Conservation (phyloP, 2,888 invertebrate genomes). For the Eurois occulta region DNA sequence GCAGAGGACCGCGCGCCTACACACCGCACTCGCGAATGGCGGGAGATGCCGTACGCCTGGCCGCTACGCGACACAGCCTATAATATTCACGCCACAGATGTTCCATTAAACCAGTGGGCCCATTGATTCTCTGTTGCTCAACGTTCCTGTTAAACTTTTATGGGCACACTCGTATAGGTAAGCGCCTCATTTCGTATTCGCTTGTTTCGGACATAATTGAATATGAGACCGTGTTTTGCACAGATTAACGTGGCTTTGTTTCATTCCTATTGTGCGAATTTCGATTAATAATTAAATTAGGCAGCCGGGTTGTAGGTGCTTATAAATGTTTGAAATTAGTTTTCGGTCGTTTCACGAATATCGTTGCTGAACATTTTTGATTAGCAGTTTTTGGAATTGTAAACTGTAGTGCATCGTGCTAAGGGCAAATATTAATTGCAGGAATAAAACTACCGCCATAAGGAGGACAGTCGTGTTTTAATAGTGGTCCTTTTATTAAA, state of each 20-base stretch:
- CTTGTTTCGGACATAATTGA: slow-evolving; percentile 76
- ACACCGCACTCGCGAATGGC: slow-evolving; percentile 79
- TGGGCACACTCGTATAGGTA: slow-evolving; percentile 54
- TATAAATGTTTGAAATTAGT: slow-evolving; percentile 71
- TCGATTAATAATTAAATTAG: slow-evolving; percentile 75
- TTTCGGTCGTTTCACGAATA: slow-evolving; percentile 62
- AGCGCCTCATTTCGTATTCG: slow-evolving; percentile 72
- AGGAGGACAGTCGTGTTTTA: slow-evolving; percentile 34
- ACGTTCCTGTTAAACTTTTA: slow-evolving; percentile 54
- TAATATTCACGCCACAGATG: slow-evolving; percentile 51
- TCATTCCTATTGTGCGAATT: slow-evolving; percentile 71
- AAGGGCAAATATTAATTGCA: slow-evolving; percentile 31
- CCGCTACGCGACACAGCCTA: slow-evolving; percentile 60
- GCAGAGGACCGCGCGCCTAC: slow-evolving; percentile 79
- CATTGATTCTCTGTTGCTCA: slow-evolving; percentile 62
- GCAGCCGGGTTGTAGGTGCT: slow-evolving; percentile 64
- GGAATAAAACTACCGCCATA: slow-evolving; percentile 13
- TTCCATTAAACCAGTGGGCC: slow-evolving; percentile 57
- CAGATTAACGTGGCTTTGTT: slow-evolving; percentile 78
- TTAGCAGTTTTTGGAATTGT: slow-evolving; percentile 29
- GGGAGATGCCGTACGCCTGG: slow-evolving; percentile 63
- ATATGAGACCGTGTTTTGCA: slow-evolving; percentile 75
- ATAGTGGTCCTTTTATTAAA: slow-evolving; percentile 33
- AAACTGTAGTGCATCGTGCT: slow-evolving; percentile 26
- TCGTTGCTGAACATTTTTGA: slow-evolving; percentile 47